phyloP scores from a whole-genome alignment of 2,888 invertebrate species.

The Sesia apiformis region DNA sequence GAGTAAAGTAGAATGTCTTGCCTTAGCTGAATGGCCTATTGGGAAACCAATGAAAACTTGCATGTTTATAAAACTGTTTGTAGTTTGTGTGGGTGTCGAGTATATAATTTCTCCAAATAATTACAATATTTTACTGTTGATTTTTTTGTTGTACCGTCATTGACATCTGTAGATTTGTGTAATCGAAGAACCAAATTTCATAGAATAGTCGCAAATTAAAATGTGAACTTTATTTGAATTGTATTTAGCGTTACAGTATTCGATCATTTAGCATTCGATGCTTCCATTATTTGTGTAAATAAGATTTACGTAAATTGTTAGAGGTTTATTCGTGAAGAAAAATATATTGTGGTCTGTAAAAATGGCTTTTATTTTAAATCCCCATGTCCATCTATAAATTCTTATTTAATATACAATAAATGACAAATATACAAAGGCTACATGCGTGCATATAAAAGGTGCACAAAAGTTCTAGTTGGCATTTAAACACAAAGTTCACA shows the following conservation, averaged over 20 bases:
- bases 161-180: slow-evolving; percentile 1
- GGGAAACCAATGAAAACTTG: no score
- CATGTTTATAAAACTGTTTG: no score
- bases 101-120: not conserved
- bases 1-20: no score
- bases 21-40: no score
- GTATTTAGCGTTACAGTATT: slow-evolving; percentile 46
- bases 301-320: slow-evolving; percentile 61
- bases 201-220: not conserved
- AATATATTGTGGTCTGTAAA: slow-evolving; percentile 58
- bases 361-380: slow-evolving; percentile 27
- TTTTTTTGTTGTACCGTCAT: not conserved
- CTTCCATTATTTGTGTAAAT: slow-evolving; percentile 66
- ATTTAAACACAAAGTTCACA: no score
- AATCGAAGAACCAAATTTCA: slow-evolving; percentile 3
- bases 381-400: not conserved
- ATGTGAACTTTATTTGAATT: not conserved
- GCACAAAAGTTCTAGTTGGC: no score
- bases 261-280: slow-evolving; percentile 54
- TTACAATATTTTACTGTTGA: slow-evolving; percentile 1
- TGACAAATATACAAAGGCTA: no score
- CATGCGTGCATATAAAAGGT: no score
- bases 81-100: no score
- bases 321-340: slow-evolving; percentile 52
- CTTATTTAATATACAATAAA: not conserved